Conservation (phyloP, 1,140 invertebrate species). For the Pemphigus obesinymphae region DNA sequence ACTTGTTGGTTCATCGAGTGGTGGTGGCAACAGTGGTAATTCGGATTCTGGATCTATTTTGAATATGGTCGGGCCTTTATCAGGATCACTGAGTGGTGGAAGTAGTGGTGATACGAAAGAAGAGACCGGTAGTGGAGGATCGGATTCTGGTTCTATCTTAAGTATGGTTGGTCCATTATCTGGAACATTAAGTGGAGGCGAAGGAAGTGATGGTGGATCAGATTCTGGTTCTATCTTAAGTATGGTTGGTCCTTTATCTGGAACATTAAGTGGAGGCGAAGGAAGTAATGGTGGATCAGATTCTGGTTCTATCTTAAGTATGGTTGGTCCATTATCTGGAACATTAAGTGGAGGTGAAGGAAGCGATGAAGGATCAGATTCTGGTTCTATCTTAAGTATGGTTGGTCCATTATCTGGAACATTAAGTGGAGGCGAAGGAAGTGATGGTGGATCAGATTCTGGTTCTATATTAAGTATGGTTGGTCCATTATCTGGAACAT, state of each 20-base stretch:
- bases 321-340: slow-evolving; percentile 44
- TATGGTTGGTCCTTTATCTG: slow-evolving; percentile 44
- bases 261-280: slow-evolving; percentile 24
- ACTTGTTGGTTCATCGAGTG: not conserved
- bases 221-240: slow-evolving; percentile 43
- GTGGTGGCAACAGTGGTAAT: too few species aligned
- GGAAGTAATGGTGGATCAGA: slow-evolving; percentile 39
- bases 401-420: not conserved
- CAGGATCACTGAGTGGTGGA: slow-evolving; percentile 43
- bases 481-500: not conserved
- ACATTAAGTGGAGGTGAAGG: slow-evolving; percentile 41
- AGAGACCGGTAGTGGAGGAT: not conserved
- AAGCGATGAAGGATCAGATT: not conserved
- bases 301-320: slow-evolving; percentile 43
- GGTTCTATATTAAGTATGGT: not conserved
- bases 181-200: slow-evolving; percentile 32
- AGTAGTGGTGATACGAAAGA: not conserved
- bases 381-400: not conserved
- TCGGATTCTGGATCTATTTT: slow-evolving; percentile 44
- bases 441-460: slow-evolving; percentile 23
- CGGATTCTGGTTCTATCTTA: not conserved
- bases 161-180: not conserved
- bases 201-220: slow-evolving; percentile 38
- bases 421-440: not conserved
- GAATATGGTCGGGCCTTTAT: slow-evolving; percentile 42